phyloP scores from a whole-genome alignment of 2,113 vertebrate species.

The Phaethon lepturus region DNA sequence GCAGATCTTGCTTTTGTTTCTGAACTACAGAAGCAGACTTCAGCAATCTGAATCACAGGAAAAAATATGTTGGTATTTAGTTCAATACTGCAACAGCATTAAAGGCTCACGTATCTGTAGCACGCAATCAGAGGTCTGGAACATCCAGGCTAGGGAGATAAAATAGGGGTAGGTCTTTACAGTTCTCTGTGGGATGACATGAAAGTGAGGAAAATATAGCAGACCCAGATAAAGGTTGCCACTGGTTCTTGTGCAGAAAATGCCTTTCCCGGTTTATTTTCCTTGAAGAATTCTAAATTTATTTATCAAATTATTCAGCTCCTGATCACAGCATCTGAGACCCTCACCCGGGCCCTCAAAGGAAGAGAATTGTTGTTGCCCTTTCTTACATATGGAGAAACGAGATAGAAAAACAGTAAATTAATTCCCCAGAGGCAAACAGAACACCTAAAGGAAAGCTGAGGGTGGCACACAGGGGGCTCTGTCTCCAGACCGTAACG shows the following conservation, averaged over 20 bases:
- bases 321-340: background rate
- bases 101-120: background rate
- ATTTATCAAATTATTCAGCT: background rate
- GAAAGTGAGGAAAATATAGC: background rate
- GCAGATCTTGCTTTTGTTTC: background rate
- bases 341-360: background rate
- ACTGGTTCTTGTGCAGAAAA: background rate
- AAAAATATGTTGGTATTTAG: background rate
- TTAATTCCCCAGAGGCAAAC: background rate
- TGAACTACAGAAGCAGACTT: slow-evolving; percentile 16
- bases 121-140: background rate
- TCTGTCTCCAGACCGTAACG: background rate
- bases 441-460: background rate
- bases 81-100: background rate
- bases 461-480: background rate
- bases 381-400: background rate
- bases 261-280: background rate
- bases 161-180: background rate
- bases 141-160: background rate
- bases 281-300: background rate
- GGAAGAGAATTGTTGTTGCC: fast-evolving
- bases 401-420: background rate
- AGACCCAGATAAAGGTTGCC: background rate
- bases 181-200: background rate
- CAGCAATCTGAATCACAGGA: background rate